Base-by-base conservation (phyloP, 2,797 vertebrate genomes). In the Mycteria americana region DNA sequence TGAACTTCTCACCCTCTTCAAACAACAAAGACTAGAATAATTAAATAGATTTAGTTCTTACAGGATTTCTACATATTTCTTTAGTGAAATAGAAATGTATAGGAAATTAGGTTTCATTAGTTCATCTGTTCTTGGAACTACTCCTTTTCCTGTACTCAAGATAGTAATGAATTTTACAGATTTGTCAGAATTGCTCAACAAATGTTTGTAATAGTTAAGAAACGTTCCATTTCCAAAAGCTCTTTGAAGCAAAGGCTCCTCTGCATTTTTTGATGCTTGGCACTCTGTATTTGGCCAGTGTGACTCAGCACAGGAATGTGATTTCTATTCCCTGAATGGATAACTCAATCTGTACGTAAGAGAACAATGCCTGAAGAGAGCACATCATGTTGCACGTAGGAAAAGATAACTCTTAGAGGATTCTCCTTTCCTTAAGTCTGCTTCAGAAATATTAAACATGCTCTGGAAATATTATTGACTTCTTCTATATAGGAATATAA, bases 121-220 rank as follows among this genome's bases (percentile, higher is more conserved):
- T 83, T 88, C 43, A 56, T 82, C 56, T 45, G 4, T 46, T 85
- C 53, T 85, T 79, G 70, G 54, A 91, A 91, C 51, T 51, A n/a
- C 9, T 88, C 10, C 23, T 90, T 88, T 79, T 65, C 53, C 46
- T 81, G 18, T 25, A 51, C 25, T 78, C 46, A 53, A 48, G n/a
- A 62, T 5, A 92, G 31, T 22, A 18, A 53, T 33, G 35, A 84
- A 75, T 93, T 83, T 82, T 51, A 84, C 13, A 60, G 69, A 78
- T 83, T 62, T 59, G 39, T 84, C 68, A 91, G 74, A 78, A 89
- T 84, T 91, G 37, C 82, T 81, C 79, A 88, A 68, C n/a, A 63
- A 79, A 46, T 73, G 23, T 57, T 95, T 90, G 46, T 45, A 59
- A 88, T 69, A 62, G 57, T 81, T 86, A 60, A 81, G 89, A 84